Base-by-base conservation (phyloP, 1,140 invertebrate species). In the Campoletis sonorensis region DNA sequence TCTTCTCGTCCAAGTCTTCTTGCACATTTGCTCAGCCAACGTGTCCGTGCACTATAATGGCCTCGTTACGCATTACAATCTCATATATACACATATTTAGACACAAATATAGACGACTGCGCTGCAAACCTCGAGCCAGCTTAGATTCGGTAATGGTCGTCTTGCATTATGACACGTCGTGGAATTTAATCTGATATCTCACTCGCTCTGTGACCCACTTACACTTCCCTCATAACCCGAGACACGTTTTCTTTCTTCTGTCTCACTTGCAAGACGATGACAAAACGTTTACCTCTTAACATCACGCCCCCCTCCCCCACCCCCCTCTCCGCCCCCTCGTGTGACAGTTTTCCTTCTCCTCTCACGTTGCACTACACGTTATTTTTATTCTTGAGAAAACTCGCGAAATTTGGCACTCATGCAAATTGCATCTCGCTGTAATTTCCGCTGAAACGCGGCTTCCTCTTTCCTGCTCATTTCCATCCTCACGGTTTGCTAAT, bases 141-240 rank as follows among this genome's bases (percentile, higher is more conserved):
- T 21, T 33, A 18, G 67, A 27, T 70, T 45, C 40, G 27, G 67
- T 70, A 33, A 70, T 70, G 67, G 67, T 33, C 67, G 67, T 13
- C 33, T 33, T 15, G 30, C 67, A 33, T 70, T 70, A 70, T 70
- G 67, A 70, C 67, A 33, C 67, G 26, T 33, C 67, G 67, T 70
- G 67, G 67, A 70, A 70, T 70, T 70, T 70, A 70, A 70, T 70
- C 67, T 70, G 67, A 70, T 70, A 70, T 70, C 67, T 70, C 67
- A 33, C 67, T 23, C 61, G n/a, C 61, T 3, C 27, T 70, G 4
- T 70, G 67, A 70, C 67, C 67, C 67, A 70, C 13, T 70, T 70
- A 70, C 8, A 16, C 61, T 27, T 70, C 27, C 27, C 30, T 70
- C 10, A 4, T 18, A 18, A 16, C 67, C 8, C 67, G 23, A 5